A percentile compares a stretch with the other conserved stretches of the same genome.
phyloP scores from a whole-genome alignment of 2,113 vertebrate species.

The Notothenia rossii region DNA sequence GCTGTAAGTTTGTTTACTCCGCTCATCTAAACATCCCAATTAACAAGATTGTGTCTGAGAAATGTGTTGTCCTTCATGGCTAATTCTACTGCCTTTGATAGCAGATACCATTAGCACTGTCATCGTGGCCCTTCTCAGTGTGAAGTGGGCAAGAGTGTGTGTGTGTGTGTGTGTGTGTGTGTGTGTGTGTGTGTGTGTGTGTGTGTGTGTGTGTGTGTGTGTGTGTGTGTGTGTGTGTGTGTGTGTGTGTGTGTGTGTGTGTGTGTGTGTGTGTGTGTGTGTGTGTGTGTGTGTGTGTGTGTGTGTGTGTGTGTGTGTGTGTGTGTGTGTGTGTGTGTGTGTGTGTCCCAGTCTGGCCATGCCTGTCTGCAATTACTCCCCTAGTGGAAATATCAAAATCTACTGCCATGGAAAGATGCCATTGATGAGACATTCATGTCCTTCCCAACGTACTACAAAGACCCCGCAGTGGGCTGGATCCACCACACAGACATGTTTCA shows the following conservation, averaged over 20 bases:
- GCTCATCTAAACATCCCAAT: constrained; percentile 67
- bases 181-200: constrained; percentile 28
- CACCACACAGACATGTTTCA: constrained; percentile 54
- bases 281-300: constrained; percentile 39
- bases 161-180: constrained; percentile 30
- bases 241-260: constrained; percentile 27
- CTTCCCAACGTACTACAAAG: constrained; percentile 51
- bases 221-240: constrained; percentile 23
- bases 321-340: constrained; percentile 29
- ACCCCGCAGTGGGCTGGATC: constrained; percentile 59
- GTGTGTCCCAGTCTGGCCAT: constrained; percentile 57
- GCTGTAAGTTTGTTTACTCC: constrained; percentile 66
- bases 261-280: constrained; percentile 30
- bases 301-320: constrained; percentile 30
- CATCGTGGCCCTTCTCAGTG: constrained; percentile 65
- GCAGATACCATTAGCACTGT: constrained; percentile 70
- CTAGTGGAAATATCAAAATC: constrained; percentile 71
- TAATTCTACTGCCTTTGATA: constrained; percentile 76
- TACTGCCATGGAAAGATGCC: constrained; percentile 69
- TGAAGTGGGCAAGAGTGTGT: constrained; percentile 37
- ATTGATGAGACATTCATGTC: constrained; percentile 58
- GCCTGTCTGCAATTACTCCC: constrained; percentile 68
- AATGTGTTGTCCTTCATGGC: constrained; percentile 71
- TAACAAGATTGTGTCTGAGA: constrained; percentile 67
- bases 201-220: constrained; percentile 13